phyloP scores from a whole-genome alignment of 2,113 vertebrate species.

The Furnarius figulus region DNA sequence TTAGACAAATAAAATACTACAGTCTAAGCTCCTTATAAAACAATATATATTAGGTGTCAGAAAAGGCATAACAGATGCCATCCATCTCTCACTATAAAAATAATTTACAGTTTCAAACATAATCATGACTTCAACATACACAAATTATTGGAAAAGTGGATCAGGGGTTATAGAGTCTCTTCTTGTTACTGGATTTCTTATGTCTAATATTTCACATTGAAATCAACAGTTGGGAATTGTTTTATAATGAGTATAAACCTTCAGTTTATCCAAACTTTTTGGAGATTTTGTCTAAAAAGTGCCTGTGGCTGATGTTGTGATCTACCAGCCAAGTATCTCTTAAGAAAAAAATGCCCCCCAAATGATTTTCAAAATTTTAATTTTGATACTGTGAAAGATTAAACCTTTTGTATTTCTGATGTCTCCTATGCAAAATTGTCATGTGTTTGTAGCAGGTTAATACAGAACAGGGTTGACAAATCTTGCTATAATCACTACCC shows the following conservation, averaged over 20 bases:
- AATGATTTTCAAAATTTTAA: neutral
- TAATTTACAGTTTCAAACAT: slow-evolving; percentile 49
- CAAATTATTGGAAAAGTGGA: slow-evolving; percentile 39
- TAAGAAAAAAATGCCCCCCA: neutral
- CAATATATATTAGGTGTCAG: slow-evolving; percentile 55
- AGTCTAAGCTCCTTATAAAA: slow-evolving; percentile 44
- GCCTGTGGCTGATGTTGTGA: neutral
- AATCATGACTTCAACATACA: neutral
- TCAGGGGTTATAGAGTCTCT: slow-evolving; percentile 28
- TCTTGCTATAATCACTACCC: slow-evolving; percentile 64
- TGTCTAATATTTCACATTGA: neutral
- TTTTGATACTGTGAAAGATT: neutral
- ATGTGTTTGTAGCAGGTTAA: slow-evolving; percentile 48
- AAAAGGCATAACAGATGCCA: slow-evolving; percentile 62
- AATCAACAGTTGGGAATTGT: slow-evolving; percentile 10
- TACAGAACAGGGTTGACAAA: slow-evolving; percentile 40
- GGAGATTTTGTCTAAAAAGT: neutral
- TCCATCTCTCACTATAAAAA: slow-evolving; percentile 50
- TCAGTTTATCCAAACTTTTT: slow-evolving; percentile 10
- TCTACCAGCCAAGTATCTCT: neutral
- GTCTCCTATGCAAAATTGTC: slow-evolving; percentile 22
- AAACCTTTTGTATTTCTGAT: neutral
- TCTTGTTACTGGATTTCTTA: slow-evolving; percentile 21
- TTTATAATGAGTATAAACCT: slow-evolving; percentile 34
- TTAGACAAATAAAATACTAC: slow-evolving; percentile 58